phyloP scores from a whole-genome alignment of 2,888 invertebrate genomes.

The Ametastegia equiseti region DNA sequence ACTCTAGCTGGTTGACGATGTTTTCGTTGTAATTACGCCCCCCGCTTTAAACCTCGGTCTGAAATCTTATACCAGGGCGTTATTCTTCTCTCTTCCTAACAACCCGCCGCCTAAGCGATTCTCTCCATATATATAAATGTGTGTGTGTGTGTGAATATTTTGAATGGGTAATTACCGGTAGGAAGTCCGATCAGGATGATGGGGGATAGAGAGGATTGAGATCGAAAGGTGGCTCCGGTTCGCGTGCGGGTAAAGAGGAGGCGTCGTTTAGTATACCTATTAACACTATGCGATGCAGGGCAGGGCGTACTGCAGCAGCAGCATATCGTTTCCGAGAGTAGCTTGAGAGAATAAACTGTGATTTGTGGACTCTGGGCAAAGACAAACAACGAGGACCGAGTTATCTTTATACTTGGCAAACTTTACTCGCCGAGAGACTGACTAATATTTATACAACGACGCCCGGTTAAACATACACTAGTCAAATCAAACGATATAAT shows the following conservation, averaged over 20 bases:
- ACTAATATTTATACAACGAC: slow-evolving; percentile 69
- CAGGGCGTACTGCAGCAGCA: background rate
- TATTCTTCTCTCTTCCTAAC: background rate
- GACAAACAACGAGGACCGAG: slow-evolving; percentile 59
- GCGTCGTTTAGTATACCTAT: slow-evolving; percentile 43
- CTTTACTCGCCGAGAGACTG: slow-evolving; percentile 59
- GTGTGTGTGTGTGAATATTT: slow-evolving; percentile 7
- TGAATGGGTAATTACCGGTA: slow-evolving; percentile 26
- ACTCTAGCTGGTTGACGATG: slow-evolving; percentile 68
- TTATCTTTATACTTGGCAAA: slow-evolving; percentile 70
- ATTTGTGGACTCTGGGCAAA: slow-evolving; percentile 69
- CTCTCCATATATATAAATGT: background rate
- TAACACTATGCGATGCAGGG: too few relatives aligned
- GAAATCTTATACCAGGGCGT: background rate
- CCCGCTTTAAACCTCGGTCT: slow-evolving; percentile 49
- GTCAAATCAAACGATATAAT: slow-evolving; percentile 49
- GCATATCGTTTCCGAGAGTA: background rate
- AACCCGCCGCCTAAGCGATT: background rate
- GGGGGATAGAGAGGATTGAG: too few relatives aligned
- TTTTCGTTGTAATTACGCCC: slow-evolving; percentile 70
- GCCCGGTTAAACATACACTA: slow-evolving; percentile 49
- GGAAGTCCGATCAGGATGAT: background rate
- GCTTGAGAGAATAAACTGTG: slow-evolving; percentile 63
- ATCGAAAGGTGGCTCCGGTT: slow-evolving; percentile 27
- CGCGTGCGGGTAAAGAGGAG: slow-evolving; percentile 43